Conservation (phyloP, 1,140 invertebrate species). For the Hycleus phaleratus region DNA sequence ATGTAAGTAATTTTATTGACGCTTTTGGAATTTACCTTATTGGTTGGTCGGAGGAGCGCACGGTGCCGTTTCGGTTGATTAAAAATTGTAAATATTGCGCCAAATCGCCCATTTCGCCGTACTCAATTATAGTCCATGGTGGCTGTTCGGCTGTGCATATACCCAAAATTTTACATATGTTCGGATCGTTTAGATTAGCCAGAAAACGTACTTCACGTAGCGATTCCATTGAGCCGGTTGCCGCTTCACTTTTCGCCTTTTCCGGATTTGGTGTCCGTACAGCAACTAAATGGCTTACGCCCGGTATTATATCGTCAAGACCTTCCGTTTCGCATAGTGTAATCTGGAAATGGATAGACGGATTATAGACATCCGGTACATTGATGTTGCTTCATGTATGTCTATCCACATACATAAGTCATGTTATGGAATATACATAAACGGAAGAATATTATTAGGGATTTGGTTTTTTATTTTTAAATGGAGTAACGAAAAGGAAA, state of each 20-base stretch:
- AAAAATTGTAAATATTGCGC: constrained; percentile 60
- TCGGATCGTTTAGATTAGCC: constrained; percentile 62
- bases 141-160: constrained; percentile 54
- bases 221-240: constrained; percentile 39
- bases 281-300: constrained; percentile 44
- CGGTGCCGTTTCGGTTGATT: constrained; percentile 35
- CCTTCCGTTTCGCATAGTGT: constrained; percentile 49
- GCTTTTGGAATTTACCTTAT: constrained; percentile 27
- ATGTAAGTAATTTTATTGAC: no score
- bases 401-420: background rate
- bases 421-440: constrained; percentile 9
- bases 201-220: constrained; percentile 64
- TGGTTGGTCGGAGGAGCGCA: constrained; percentile 31
- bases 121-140: constrained; percentile 68
- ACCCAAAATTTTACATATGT: constrained; percentile 66
- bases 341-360: constrained; percentile 39
- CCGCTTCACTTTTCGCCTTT: constrained; percentile 34
- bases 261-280: constrained; percentile 41
- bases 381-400: background rate
- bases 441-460: background rate
- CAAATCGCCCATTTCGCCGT: constrained; percentile 72
- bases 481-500: no score
- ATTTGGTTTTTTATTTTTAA: background rate
- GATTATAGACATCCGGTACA: background rate
- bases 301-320: constrained; percentile 43